These are phyloP conservation scores for Lasioglossum vierecki DNA, from an alignment of 2,888 invertebrate genomes.

Conservation along the genomic window DNA sequence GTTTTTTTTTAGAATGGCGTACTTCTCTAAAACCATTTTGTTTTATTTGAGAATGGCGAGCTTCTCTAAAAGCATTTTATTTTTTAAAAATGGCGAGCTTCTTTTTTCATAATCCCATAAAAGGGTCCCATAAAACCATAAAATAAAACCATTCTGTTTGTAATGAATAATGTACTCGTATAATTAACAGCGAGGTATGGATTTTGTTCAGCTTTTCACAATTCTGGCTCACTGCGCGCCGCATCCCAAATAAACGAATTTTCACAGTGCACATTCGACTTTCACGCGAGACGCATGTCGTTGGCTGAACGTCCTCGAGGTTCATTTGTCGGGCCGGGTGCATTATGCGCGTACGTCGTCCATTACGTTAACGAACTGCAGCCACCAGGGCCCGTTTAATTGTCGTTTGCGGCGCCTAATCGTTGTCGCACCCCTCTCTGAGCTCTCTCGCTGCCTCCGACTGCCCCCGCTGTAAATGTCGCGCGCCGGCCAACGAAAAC, in stretches of 20 bases:
- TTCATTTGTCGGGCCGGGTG: slow-evolving; percentile 46
- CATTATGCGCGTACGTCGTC: slow-evolving; percentile 50
- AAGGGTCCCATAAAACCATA: too few relatives aligned
- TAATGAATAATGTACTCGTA: too few relatives aligned
- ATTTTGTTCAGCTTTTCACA: too few relatives aligned
- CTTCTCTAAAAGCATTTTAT: too few relatives aligned
- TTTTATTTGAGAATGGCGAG: too few relatives aligned
- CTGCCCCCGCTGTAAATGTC: slow-evolving; percentile 35
- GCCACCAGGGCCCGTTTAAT: slow-evolving; percentile 55
- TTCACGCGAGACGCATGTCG: slow-evolving; percentile 64
- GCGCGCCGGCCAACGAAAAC: slow-evolving; percentile 35
- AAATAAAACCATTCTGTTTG: too few relatives aligned
- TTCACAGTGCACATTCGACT: slow-evolving; percentile 64
- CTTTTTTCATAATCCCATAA: too few relatives aligned
- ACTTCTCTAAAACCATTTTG: too few relatives aligned
- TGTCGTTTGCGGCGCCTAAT: slow-evolving; percentile 58
- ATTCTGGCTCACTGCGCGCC: too few relatives aligned
- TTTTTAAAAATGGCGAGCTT: too few relatives aligned
- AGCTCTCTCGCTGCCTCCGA: slow-evolving; percentile 14
- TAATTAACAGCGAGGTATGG: too few relatives aligned
- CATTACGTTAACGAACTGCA: slow-evolving; percentile 65
- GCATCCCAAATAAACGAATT: slow-evolving; percentile 60
- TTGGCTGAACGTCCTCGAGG: slow-evolving; percentile 43
- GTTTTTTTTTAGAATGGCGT: too few relatives aligned
- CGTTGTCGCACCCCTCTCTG: slow-evolving; percentile 33